These are phyloP conservation scores for Hydropsyche betteni DNA, from an alignment of 2,888 invertebrate genomes.

Conservation along the genomic window DNA sequence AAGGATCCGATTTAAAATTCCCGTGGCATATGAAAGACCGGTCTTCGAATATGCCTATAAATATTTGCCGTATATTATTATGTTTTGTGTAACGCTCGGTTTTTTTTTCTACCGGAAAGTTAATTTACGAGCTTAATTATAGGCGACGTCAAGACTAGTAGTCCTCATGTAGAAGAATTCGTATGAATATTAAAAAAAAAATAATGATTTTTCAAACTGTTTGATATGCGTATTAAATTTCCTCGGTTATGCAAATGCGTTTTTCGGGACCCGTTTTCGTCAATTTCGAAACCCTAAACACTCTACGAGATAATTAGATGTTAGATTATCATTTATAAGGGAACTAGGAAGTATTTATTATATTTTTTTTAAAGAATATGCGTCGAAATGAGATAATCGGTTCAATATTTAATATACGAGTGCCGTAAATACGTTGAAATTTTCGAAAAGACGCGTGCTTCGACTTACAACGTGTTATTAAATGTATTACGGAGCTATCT, in stretches of 20 bases:
- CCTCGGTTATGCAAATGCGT: slow-evolving; percentile 15
- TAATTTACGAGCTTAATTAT: slow-evolving; percentile 6
- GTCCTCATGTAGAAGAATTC: background rate
- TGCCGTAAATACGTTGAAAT: background rate
- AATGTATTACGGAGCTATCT: slow-evolving; percentile 3
- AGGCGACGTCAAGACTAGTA: slow-evolving; percentile 12
- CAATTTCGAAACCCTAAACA: background rate
- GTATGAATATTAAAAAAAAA: background rate
- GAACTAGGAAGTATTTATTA: background rate
- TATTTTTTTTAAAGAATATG: background rate
- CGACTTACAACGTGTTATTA: slow-evolving; percentile 16
- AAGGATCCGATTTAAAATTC: slow-evolving; percentile 1
- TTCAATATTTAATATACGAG: slow-evolving; percentile 2
- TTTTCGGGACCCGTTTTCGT: background rate
- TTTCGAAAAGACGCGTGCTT: slow-evolving; percentile 22
- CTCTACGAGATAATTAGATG: background rate
- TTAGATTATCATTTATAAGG: background rate
- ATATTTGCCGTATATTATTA: background rate
- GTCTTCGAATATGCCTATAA: background rate
- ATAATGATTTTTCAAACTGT: background rate
- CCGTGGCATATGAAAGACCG: slow-evolving; percentile 20
- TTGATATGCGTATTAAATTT: background rate
- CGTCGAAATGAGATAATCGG: slow-evolving; percentile 15
- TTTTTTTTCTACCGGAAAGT: background rate
- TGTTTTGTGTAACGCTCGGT: no score